Evolutionary conservation across 2,113 vertebrate species (phyloP), one percentile per base, ranked within the genome.

Genomic region (Amphiprion percula): DNA sequence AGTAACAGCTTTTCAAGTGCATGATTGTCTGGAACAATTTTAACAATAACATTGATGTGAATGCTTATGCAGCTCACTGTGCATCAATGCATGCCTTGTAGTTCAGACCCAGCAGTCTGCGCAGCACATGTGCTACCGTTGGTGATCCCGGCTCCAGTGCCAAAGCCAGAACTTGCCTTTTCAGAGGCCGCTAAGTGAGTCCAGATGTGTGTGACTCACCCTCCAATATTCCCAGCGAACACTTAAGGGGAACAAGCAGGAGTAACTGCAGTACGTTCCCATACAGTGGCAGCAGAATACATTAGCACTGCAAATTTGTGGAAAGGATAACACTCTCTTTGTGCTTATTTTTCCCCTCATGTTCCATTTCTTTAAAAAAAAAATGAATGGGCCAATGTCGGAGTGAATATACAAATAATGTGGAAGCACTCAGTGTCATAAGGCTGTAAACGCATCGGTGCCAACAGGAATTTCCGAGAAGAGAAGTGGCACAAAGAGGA

Each of bases 171-270:
- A 77, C 83, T 70, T 64, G 82, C 64, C 73, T 84, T 80, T 84
- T 86, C 63, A 79, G 73, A 73, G 49, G 65, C 15, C 71, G 79
- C 70, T 77, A 93, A 95, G 68, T 70, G 80, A 85, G 67, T 91
- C 93, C 94, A 95, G 92, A 95, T 95, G 95, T 87, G 19, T 65
- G 19, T 90, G 87, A 89, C 70, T 92, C 88, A 90, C 73, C n/a
- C 67, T 77, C 10, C 24, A 62, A 67, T 69, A 81, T 77, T 83
- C 74, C 83, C 80, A 70, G 46, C 23, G 83, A 90, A 86, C 66
- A 83, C 79, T 80, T 66, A 54, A 58, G 83, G 79, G 74, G 70
- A 85, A 85, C 64, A 79, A 69, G 63, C 54, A 54, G 23, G 64
- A 68, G 77, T 3, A 41, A 60, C 30, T 61, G 14, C 70, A 53